These are phyloP conservation scores for Erebia ligea DNA, from an alignment of 2,888 invertebrate species.

Conservation along the genomic window DNA sequence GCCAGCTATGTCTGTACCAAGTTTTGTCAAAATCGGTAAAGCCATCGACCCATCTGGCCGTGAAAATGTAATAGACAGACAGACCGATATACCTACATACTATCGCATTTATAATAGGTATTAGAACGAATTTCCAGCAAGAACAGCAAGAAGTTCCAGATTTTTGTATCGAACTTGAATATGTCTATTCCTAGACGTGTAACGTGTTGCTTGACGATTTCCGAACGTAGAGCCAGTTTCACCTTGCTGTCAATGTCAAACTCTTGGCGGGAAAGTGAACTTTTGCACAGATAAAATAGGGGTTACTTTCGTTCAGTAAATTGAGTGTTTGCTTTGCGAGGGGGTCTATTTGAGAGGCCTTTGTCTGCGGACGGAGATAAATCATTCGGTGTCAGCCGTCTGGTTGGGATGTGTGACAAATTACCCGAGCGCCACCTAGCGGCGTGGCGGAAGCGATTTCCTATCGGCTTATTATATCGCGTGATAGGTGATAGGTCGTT, in stretches of 20 bases:
- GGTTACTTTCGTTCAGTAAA: constrained; percentile 67
- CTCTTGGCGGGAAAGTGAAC: constrained; percentile 66
- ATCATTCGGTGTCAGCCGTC: constrained; percentile 75
- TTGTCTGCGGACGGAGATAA: constrained; percentile 71
- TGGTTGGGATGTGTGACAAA: constrained; percentile 75
- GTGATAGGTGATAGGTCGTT: constrained; percentile 36
- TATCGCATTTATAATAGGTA: too few relatives aligned
- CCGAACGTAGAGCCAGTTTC: constrained; percentile 61
- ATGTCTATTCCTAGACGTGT: neutral
- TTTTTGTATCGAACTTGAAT: neutral
- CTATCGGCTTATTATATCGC: constrained; percentile 36
- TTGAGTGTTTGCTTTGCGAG: constrained; percentile 72
- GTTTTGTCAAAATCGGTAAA: too few relatives aligned
- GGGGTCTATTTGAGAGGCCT: constrained; percentile 75
- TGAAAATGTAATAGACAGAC: too few relatives aligned
- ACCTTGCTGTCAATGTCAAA: constrained; percentile 54
- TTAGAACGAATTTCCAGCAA: too few relatives aligned
- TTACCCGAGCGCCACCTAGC: constrained; percentile 67
- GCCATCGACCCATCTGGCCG: too few relatives aligned
- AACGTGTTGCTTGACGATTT: constrained; percentile 38
- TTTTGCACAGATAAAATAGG: constrained; percentile 59
- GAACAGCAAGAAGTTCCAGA: neutral
- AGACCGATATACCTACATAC: too few relatives aligned
- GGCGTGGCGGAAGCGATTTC: constrained; percentile 47
- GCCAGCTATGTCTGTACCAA: too few relatives aligned